These are phyloP conservation scores for Apostichopus parvimensis DNA, from an alignment of 35 echinoderm and acorn worm species.

Conservation along the genomic window DNA sequence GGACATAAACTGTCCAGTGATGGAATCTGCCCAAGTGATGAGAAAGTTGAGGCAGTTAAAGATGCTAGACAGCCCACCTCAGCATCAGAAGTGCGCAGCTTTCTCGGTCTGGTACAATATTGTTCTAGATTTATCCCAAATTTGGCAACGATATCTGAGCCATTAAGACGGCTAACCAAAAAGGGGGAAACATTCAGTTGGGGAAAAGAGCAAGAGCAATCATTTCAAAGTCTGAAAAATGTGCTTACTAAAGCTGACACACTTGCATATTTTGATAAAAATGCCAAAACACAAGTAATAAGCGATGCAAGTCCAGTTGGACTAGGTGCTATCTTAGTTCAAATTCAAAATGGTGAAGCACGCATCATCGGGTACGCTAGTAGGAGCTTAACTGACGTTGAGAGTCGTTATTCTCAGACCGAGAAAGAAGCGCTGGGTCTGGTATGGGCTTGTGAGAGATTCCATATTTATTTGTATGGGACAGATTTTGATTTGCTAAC, in stretches of 20 bases:
- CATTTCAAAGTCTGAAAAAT: too few relatives aligned
- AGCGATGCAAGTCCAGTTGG: neutral
- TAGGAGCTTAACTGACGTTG: neutral
- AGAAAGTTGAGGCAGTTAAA: constrained; percentile 43
- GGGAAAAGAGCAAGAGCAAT: constrained; percentile 53
- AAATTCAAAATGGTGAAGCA: too few relatives aligned
- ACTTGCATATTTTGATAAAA: too few relatives aligned
- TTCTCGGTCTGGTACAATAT: neutral
- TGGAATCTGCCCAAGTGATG: constrained; percentile 51
- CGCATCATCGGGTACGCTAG: constrained; percentile 10
- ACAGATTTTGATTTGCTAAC: constrained; percentile 58
- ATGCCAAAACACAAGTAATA: too few relatives aligned
- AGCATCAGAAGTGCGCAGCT: constrained; percentile 56
- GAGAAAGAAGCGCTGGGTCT: constrained; percentile 70
- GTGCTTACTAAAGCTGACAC: too few relatives aligned
- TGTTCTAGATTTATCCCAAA: constrained; percentile 61
- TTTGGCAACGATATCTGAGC: constrained; percentile 67
- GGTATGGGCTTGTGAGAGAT: too few relatives aligned
- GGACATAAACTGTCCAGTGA: constrained; percentile 36
- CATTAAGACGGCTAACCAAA: constrained; percentile 37
- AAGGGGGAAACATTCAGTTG: constrained; percentile 35
- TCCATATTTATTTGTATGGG: constrained; percentile 46
- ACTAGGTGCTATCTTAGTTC: neutral
- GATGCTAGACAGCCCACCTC: constrained; percentile 51
- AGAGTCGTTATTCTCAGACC: constrained; percentile 55